Evolutionary conservation across 2,797 vertebrate species (phyloP).

Genomic region (Masticophis lateralis): DNA sequence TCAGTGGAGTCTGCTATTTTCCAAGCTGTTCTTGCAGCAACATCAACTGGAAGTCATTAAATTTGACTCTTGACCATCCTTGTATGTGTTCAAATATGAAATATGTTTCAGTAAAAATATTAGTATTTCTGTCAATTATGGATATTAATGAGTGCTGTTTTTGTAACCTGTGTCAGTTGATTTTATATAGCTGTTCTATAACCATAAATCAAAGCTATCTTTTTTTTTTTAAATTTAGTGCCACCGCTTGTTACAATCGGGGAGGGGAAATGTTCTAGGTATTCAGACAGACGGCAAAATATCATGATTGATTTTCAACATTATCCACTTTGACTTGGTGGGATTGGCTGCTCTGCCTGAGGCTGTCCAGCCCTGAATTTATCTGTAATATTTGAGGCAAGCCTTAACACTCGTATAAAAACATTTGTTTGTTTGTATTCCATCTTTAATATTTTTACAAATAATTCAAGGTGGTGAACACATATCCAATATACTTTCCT

Average conservation of each 20-base stretch:
- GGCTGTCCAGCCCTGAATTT: not conserved
- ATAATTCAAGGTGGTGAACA: not conserved
- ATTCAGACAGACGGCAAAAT: not conserved
- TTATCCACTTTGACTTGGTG: not conserved
- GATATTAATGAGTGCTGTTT: not conserved
- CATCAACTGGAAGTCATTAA: not conserved
- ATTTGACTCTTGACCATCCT: not conserved
- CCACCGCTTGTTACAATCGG: not conserved
- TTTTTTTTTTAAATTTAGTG: not conserved
- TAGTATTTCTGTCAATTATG: not conserved
- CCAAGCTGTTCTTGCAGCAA: too few relatives aligned
- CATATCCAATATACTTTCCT: not conserved
- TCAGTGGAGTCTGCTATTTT: too few relatives aligned
- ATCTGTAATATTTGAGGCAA: not conserved
- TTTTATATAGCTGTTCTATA: not conserved
- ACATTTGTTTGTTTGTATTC: not conserved
- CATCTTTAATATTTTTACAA: not conserved
- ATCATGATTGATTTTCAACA: not conserved
- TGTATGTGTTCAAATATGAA: not conserved
- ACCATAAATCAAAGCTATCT: not conserved
- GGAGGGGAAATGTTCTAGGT: not conserved
- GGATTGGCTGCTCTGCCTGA: not conserved
- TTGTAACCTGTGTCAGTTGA: not conserved
- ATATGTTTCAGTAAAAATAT: not conserved
- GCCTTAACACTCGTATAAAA: not conserved